phyloP scores from a whole-genome alignment of 2,797 vertebrate species.

The Gila robusta region DNA sequence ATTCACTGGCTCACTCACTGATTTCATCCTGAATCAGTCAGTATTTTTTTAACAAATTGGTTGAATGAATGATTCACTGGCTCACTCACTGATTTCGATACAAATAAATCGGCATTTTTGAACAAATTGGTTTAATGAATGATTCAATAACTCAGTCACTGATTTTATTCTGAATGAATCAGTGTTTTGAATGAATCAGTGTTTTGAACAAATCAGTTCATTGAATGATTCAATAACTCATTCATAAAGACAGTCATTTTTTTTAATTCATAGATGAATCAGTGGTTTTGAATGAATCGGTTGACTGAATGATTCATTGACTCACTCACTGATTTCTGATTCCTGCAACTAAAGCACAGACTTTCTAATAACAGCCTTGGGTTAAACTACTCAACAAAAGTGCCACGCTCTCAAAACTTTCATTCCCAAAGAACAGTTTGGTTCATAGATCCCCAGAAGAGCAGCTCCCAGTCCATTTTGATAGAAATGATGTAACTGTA shows the following conservation, averaged over 20 bases:
- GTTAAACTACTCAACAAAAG: background rate
- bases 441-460: background rate
- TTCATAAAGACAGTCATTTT: background rate
- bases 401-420: background rate
- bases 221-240: background rate
- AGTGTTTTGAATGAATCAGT: no score
- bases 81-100: no score
- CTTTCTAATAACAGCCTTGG: no score
- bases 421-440: background rate
- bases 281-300: background rate
- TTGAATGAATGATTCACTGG: no score
- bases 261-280: background rate
- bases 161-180: no score
- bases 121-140: no score
- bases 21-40: no score
- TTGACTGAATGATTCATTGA: background rate
- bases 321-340: background rate
- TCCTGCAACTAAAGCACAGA: no score
- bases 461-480: background rate
- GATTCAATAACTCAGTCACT: no score
- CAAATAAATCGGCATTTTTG: fast-evolving
- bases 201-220: no score
- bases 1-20: background rate
- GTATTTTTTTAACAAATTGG: no score
- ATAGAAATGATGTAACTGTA: background rate